Evolutionary conservation across 2,113 vertebrate species (phyloP).

Genomic region (Spea bombifrons): DNA sequence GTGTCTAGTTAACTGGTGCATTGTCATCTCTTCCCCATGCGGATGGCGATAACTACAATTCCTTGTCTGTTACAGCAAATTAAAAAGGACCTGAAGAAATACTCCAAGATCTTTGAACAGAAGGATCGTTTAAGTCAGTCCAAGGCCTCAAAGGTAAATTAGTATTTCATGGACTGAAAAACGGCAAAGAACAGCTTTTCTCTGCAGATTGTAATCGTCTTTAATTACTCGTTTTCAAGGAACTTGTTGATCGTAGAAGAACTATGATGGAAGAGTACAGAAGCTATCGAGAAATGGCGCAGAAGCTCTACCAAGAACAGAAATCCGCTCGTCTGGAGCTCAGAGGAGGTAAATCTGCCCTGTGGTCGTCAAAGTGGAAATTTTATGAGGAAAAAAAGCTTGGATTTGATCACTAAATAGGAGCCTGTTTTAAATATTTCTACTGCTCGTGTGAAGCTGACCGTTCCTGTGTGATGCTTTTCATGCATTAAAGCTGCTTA

Average conservation of each 20-base stretch:
- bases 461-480: too few relatives aligned
- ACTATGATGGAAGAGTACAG: constrained; percentile 96
- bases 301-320: constrained; percentile 80
- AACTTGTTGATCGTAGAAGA: constrained; percentile 88
- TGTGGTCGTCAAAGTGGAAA: neutral
- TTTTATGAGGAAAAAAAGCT: too few relatives aligned
- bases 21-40: too few relatives aligned
- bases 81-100: constrained; percentile 97
- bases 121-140: constrained; percentile 98
- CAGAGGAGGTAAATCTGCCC: constrained; percentile 75
- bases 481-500: too few relatives aligned
- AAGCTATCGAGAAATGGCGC: constrained; percentile 80
- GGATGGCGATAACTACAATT: neutral
- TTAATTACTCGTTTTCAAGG: constrained; percentile 61
- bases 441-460: too few relatives aligned
- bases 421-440: too few relatives aligned
- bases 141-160: constrained; percentile 93
- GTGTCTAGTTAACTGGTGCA: neutral
- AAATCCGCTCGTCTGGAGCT: constrained; percentile 83
- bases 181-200: neutral
- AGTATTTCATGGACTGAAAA: too few relatives aligned
- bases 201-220: neutral
- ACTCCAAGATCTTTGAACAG: constrained; percentile 98
- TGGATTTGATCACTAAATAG: too few relatives aligned
- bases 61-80: constrained; percentile 75